Percentiles rank a stretch among this genome's conserved stretches.
Evolutionary conservation across 2,113 vertebrate species (phyloP).

Genomic region (Otolemur garnettii): DNA sequence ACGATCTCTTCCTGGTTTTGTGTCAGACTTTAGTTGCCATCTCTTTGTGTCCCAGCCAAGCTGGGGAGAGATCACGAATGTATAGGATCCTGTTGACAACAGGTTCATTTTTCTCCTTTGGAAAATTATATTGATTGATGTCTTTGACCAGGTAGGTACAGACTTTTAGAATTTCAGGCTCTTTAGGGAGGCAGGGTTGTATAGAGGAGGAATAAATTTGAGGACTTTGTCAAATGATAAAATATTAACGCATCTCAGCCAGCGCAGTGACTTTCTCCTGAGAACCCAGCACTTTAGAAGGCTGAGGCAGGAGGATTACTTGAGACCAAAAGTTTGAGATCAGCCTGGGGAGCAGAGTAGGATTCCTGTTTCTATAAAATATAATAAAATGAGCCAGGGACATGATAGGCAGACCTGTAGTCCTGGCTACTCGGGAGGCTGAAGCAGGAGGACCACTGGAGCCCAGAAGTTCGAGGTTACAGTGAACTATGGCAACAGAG

Average conservation of each 20-base stretch:
- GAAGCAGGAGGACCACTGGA: no score
- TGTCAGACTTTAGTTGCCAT: neutral
- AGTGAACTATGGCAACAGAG: no score
- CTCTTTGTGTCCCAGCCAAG: neutral
- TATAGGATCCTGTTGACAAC: neutral
- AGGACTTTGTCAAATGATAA: slow-evolving; percentile 30
- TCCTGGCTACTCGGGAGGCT: no score
- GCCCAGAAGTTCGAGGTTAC: no score
- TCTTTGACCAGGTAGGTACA: neutral
- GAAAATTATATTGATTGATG: neutral
- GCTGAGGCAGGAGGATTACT: no score
- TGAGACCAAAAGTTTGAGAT: no score
- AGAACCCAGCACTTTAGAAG: no score
- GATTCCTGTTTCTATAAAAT: no score
- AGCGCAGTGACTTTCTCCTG: no score
- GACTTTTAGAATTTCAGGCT: neutral
- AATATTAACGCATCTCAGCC: neutral
- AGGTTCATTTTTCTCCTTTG: neutral
- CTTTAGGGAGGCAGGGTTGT: neutral
- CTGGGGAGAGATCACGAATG: neutral
- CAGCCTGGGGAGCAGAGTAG: no score
- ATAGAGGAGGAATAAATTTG: neutral
- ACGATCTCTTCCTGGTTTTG: neutral
- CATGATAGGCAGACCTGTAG: no score
- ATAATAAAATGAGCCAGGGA: no score